phyloP scores from a whole-genome alignment of 2,888 invertebrate genomes.

The Zygothrica quintamaculata region DNA sequence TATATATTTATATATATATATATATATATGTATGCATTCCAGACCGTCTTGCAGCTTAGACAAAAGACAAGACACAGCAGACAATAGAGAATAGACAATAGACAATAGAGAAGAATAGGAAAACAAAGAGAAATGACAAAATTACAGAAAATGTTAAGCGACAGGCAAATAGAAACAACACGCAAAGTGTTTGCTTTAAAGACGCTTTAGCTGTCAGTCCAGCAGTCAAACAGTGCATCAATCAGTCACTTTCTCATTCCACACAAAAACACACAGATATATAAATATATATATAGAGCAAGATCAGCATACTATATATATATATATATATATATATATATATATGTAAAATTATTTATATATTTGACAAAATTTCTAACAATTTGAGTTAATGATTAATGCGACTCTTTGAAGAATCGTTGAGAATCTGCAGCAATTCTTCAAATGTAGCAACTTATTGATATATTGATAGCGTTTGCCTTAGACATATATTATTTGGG shows the following conservation, averaged over 20 bases:
- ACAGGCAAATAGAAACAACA: constrained; percentile 44
- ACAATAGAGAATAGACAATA: constrained; percentile 13
- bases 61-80: no score
- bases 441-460: constrained; percentile 5
- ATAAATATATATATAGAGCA: no score
- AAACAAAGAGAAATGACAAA: constrained; percentile 50
- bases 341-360: no score
- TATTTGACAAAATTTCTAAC: constrained; percentile 20
- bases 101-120: constrained; percentile 4
- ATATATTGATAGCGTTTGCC: no score
- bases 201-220: constrained; percentile 42
- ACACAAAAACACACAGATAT: no score
- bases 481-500: no score
- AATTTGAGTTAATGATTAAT: constrained; percentile 35
- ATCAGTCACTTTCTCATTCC: constrained; percentile 9
- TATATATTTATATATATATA: constrained; percentile 1
- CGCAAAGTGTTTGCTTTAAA: constrained; percentile 46
- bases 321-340: no score
- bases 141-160: constrained; percentile 12
- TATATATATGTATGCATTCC: constrained; percentile 23
- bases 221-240: constrained; percentile 15
- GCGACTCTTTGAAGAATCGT: no score
- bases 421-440: constrained; percentile 8
- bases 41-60: constrained; percentile 51
- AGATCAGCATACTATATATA: no score